Base-by-base conservation (phyloP, 2,888 invertebrate genomes). In the Ecliptopera silaceata region DNA sequence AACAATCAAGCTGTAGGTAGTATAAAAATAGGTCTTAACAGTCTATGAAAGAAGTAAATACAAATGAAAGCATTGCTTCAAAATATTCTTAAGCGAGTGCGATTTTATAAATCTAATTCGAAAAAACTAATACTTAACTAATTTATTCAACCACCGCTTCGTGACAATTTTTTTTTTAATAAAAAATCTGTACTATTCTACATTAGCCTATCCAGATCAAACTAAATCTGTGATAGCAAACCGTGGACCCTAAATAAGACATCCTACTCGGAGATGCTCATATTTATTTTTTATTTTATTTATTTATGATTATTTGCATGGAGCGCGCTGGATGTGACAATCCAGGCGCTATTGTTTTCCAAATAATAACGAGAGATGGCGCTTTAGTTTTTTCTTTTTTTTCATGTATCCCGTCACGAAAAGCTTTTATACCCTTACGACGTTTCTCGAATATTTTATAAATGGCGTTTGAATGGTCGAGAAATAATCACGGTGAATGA, bases 281-380 rank as follows among this genome's bases (percentile, higher is more conserved):
- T 88, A 88, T 88, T 87, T 86, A 85, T 88, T 88, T 89, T 89
- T 88, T 87, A 83, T 82, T 88, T 89, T 87, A 88, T 90, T 90
- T 88, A 90, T 91, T 90, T 88, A 88, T 88, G 88, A 88, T 86
- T 88, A 88, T 88, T 88, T 88, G 88, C 88, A 88, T 88, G 87
- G 80, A 69, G 80, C 88, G 87, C 88, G 88, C 85, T 77, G 86
- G 76, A 84, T 80, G 79, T 87, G 88, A 88, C 88, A 88, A 80
- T 73, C 66, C 74, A 84, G 85, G 82, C 88, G 86, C 88, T 88
- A 88, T 88, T 88, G 88, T 88, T 77, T 86, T 82, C 84, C 80
- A 86, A 87, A 88, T 88, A 88, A 88, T 88, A 88, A 87, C 88
- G 85, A 87, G 86, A 86, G 81, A 86, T 88, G 86, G 86, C 86